These are phyloP conservation scores for Meandrina meandrites DNA, from an alignment of 92 coral and sea anemone genomes.

Conservation along the genomic window DNA sequence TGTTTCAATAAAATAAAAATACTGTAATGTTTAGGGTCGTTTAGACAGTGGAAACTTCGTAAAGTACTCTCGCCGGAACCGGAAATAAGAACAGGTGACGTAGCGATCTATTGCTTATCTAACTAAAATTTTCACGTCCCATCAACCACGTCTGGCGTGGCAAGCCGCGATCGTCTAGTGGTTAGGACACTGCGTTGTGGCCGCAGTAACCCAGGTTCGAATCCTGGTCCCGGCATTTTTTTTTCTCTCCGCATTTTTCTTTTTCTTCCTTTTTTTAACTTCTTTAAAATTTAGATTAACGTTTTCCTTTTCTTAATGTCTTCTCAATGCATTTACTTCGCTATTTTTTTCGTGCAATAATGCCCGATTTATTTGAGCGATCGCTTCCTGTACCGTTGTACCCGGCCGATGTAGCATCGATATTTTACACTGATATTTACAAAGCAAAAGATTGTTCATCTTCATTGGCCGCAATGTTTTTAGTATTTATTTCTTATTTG, in stretches of 20 bases:
- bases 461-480: background rate
- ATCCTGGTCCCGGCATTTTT: constrained; percentile 84
- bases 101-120: background rate
- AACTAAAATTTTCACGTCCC: background rate
- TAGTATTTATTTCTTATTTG: background rate
- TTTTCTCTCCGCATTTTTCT: background rate
- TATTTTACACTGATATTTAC: no score
- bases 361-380: no score
- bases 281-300: background rate
- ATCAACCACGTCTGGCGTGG: background rate
- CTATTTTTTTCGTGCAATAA: no score
- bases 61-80: background rate
- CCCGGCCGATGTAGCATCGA: no score
- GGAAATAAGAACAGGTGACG: constrained; percentile 2
- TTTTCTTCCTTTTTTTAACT: background rate
- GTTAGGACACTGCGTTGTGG: constrained; percentile 90
- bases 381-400: no score
- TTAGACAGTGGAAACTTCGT: background rate
- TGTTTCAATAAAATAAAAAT: background rate
- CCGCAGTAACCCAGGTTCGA: constrained; percentile 94
- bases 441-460: no score
- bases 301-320: background rate
- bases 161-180: constrained; percentile 61
- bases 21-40: background rate
- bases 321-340: no score